Conservation (phyloP, 1,140 invertebrate species). For the Heliconius melpomene region DNA sequence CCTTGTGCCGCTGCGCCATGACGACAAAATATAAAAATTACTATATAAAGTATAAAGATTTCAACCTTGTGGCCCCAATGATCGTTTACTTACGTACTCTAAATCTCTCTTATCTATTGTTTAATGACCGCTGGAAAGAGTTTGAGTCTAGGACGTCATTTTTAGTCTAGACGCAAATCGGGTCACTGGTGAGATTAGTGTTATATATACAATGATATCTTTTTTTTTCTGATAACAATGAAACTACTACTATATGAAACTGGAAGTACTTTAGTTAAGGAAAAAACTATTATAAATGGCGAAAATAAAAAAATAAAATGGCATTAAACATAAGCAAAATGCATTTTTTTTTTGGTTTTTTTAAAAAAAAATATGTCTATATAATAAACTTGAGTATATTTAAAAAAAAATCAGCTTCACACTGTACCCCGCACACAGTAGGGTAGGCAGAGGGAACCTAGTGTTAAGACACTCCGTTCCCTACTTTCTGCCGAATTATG, state of each 20-base stretch:
- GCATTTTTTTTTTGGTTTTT: too few relatives aligned
- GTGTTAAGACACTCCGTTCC: too few relatives aligned
- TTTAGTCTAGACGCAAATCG: conserved; percentile 66
- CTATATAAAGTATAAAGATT: background rate
- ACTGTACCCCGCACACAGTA: too few relatives aligned
- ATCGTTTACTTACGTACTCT: conserved; percentile 44
- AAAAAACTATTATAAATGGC: background rate
- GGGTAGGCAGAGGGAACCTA: too few relatives aligned
- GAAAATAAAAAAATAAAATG: too few relatives aligned
- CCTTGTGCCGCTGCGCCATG: too few relatives aligned
- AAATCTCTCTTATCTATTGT: conserved; percentile 71
- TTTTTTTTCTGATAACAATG: conserved; percentile 51
- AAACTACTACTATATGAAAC: conserved; percentile 43
- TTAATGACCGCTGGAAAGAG: conserved; percentile 57
- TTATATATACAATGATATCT: conserved; percentile 62
- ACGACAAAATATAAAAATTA: too few relatives aligned
- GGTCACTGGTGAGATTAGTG: conserved; percentile 67
- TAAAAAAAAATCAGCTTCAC: too few relatives aligned
- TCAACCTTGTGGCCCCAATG: conserved; percentile 49
- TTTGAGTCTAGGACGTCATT: conserved; percentile 70
- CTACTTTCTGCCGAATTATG: too few relatives aligned
- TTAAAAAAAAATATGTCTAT: background rate
- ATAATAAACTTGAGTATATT: too few relatives aligned
- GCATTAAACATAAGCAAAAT: too few relatives aligned
- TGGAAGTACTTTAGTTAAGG: conserved; percentile 34